Percentiles rank a stretch among this genome's conserved stretches.
Evolutionary conservation across 2,113 vertebrate species (phyloP).

Genomic region (Lamprologus ornatipinnis): DNA sequence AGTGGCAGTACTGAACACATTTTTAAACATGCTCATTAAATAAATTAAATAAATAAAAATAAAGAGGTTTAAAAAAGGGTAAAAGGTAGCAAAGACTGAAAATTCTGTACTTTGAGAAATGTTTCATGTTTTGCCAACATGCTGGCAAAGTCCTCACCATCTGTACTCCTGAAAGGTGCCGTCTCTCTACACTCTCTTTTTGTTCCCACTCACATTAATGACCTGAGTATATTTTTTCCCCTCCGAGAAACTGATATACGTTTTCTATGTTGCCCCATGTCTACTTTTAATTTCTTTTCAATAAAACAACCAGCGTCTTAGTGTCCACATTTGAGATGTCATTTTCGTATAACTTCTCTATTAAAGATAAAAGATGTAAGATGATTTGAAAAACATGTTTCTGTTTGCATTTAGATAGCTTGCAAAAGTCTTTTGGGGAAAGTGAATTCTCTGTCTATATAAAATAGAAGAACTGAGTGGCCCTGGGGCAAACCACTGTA

Average conservation of each 20-base stretch:
- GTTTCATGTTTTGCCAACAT: neutral
- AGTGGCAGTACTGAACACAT: neutral
- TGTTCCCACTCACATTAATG: neutral
- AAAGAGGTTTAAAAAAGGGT: neutral
- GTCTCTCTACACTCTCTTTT: neutral
- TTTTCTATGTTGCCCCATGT: neutral
- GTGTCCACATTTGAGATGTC: neutral
- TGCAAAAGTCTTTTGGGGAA: neutral
- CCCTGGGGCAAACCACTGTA: neutral
- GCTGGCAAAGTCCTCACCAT: fast-evolving
- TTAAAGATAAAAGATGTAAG: neutral
- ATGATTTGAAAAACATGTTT: neutral
- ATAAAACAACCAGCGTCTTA: neutral
- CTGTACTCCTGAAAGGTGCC: neutral
- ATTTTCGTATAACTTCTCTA: neutral
- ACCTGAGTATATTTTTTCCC: neutral
- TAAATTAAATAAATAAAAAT: neutral
- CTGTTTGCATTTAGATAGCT: neutral
- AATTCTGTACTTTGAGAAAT: neutral
- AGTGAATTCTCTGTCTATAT: neutral
- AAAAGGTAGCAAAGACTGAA: neutral
- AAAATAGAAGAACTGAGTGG: neutral
- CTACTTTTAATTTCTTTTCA: neutral
- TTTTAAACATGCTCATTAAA: neutral
- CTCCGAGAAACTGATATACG: neutral